phyloP scores from a whole-genome alignment of 2,113 vertebrate genomes.

The Promerops cafer region DNA sequence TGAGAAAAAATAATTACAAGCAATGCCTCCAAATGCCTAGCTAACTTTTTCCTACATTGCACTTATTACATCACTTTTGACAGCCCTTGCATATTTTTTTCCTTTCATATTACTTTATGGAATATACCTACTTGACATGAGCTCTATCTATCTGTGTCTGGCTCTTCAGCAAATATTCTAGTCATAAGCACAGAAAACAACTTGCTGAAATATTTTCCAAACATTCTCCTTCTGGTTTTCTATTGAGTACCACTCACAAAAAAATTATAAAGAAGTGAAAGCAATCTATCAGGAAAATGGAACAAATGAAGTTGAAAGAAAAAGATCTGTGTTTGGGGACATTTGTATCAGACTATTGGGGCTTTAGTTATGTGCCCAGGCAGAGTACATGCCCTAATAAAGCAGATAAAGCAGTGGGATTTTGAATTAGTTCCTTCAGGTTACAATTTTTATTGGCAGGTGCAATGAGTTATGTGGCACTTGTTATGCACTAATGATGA shows the following conservation, averaged over 20 bases:
- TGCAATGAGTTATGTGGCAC: neutral
- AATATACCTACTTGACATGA: neutral
- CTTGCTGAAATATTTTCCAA: neutral
- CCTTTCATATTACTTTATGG: neutral
- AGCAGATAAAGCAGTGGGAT: neutral
- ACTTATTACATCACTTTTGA: neutral
- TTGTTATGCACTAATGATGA: neutral
- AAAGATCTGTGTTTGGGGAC: neutral
- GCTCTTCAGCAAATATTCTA: neutral
- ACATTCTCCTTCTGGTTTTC: neutral
- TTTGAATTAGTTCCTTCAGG: neutral
- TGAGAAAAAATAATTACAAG: neutral
- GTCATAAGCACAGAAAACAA: neutral
- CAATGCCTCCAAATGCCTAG: neutral
- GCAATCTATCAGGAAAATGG: neutral
- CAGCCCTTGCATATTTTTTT: neutral
- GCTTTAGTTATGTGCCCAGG: neutral
- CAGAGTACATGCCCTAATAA: neutral
- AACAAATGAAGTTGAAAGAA: neutral
- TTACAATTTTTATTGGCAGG: neutral
- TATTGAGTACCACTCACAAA: neutral
- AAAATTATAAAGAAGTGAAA: neutral
- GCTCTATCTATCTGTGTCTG: neutral
- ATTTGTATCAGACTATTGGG: neutral
- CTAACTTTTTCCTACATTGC: neutral